A percentile compares a stretch with the other conserved stretches of the same genome.
Evolutionary conservation across 2,113 vertebrate species (phyloP).

Genomic region (Mesocricetus auratus): DNA sequence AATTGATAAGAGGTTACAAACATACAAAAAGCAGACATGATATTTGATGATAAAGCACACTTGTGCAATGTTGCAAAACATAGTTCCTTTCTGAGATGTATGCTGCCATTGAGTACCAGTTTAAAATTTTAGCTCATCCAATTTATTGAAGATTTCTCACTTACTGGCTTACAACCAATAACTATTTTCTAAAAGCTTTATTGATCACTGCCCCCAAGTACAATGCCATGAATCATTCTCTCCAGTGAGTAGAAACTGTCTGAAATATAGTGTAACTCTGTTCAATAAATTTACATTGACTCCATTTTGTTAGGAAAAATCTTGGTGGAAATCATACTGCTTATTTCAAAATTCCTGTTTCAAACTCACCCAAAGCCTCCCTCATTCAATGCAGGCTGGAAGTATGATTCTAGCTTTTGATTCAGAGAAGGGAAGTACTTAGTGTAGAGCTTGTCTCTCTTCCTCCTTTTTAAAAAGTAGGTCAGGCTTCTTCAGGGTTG

Average conservation of each 20-base stretch:
- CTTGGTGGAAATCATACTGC: neutral
- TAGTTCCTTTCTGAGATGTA: neutral
- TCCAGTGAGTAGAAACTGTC: neutral
- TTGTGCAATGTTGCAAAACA: neutral
- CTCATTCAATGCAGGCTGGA: neutral
- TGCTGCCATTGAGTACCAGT: neutral
- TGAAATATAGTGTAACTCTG: neutral
- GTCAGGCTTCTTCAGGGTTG: neutral
- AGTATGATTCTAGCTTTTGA: neutral
- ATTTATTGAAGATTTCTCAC: neutral
- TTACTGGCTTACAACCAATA: neutral
- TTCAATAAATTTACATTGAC: neutral
- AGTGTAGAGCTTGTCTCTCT: neutral
- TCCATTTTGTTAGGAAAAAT: neutral
- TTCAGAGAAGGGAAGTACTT: neutral
- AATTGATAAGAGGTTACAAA: neutral
- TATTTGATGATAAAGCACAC: neutral
- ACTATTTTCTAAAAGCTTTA: conserved; percentile 4
- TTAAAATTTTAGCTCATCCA: neutral
- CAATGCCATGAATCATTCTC: neutral
- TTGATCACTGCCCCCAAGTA: neutral
- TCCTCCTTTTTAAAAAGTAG: neutral
- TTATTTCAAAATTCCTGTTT: neutral
- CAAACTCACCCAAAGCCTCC: neutral
- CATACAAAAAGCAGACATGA: neutral